Conservation (phyloP, 2,888 invertebrate species). For the Ryuthela nishihirai region DNA sequence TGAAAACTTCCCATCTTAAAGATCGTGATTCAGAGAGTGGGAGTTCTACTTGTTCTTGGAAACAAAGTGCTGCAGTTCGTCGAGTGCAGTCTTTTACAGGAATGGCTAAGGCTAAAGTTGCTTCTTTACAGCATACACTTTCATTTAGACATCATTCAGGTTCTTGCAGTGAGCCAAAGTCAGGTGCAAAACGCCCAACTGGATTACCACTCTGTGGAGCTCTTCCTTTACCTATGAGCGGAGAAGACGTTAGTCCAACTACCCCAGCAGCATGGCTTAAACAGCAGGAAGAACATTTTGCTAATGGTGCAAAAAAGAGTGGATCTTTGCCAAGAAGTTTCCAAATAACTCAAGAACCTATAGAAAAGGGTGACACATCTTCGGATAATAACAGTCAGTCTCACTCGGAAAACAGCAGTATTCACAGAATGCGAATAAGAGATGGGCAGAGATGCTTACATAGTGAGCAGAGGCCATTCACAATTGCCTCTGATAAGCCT, state of each 20-base stretch:
- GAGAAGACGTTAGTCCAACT: constrained; percentile 56
- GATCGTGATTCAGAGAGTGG: constrained; percentile 29
- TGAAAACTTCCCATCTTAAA: constrained; percentile 5
- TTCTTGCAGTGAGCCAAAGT: constrained; percentile 6
- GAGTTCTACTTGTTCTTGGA: constrained; percentile 24
- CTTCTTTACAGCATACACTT: constrained; percentile 38
- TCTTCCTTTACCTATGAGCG: constrained; percentile 13
- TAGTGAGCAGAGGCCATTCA: constrained; percentile 59
- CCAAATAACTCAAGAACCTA: constrained; percentile 56
- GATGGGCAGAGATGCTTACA: constrained; percentile 23
- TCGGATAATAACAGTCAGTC: neutral
- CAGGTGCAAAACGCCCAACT: constrained; percentile 8
- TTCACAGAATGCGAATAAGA: constrained; percentile 15
- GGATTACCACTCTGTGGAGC: constrained; percentile 11
- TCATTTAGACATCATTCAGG: constrained; percentile 34
- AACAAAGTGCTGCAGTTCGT: constrained; percentile 38
- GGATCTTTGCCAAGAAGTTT: constrained; percentile 75
- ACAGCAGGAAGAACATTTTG: constrained; percentile 66
- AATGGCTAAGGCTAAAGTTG: constrained; percentile 39
- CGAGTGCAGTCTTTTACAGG: constrained; percentile 45
- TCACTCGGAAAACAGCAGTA: neutral
- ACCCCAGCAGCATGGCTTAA: constrained; percentile 68
- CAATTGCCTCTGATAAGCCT: constrained; percentile 65
- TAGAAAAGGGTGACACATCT: neutral
- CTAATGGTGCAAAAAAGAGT: constrained; percentile 64